These are phyloP conservation scores for Noctua janthina DNA, from an alignment of 2,888 invertebrate genomes.

Conservation along the genomic window DNA sequence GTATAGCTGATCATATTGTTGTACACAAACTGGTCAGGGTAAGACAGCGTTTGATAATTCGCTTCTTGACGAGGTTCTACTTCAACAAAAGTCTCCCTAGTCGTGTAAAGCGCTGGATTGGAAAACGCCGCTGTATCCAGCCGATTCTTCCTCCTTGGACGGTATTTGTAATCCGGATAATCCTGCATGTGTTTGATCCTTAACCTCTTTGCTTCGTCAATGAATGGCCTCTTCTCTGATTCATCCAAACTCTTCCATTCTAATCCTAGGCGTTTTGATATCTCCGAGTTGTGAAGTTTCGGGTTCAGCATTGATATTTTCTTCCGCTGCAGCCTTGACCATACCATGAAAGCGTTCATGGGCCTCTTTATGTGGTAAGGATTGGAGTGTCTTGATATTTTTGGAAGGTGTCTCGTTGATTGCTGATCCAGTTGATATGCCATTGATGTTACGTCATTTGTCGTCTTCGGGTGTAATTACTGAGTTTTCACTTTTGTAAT, in stretches of 20 bases:
- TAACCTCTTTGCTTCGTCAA: conserved; percentile 96
- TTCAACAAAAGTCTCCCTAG: conserved; percentile 82
- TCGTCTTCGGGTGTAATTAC: conserved; percentile 5
- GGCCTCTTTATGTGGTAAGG: conserved; percentile 97
- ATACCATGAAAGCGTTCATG: conserved; percentile 99
- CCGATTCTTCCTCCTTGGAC: conserved; percentile 92
- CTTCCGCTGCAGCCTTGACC: conserved; percentile 96
- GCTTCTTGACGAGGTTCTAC: conserved; percentile 82
- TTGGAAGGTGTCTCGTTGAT: conserved; percentile 74
- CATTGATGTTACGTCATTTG: conserved; percentile 73
- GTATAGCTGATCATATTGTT: conserved; percentile 86
- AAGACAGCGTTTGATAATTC: conserved; percentile 80
- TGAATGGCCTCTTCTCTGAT: conserved; percentile 95
- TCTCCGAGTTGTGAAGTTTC: conserved; percentile 94
- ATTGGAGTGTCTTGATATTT: conserved; percentile 89
- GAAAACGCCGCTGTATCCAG: conserved; percentile 80
- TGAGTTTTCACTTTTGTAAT: neutral
- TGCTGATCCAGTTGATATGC: conserved; percentile 80
- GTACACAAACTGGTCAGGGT: conserved; percentile 85
- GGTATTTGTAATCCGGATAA: conserved; percentile 93
- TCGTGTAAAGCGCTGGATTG: conserved; percentile 78
- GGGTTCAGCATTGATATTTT: conserved; percentile 96
- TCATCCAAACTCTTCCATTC: conserved; percentile 96
- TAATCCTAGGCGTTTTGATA: conserved; percentile 95
- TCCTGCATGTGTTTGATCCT: conserved; percentile 93